Percentiles rank a stretch among this genome's conserved stretches.
Evolutionary conservation across 2,888 invertebrate species (phyloP).

Genomic region (Epinotia nisella): DNA sequence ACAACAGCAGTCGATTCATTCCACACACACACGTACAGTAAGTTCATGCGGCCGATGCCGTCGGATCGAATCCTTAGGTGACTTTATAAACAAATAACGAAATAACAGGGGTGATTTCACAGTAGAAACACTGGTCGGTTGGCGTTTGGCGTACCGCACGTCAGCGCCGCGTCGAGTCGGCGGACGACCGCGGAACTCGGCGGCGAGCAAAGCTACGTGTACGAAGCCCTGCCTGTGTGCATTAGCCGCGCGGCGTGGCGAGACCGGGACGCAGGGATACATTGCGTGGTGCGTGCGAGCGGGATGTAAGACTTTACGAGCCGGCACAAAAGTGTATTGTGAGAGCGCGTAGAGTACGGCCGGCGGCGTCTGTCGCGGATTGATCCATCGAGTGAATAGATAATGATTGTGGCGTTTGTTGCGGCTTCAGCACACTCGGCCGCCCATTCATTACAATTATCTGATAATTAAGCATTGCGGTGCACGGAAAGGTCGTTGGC

Average conservation of each 20-base stretch:
- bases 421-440: slow-evolving; percentile 58
- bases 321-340: slow-evolving; percentile 68
- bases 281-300: slow-evolving; percentile 48
- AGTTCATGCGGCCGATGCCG: slow-evolving; percentile 64
- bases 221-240: slow-evolving; percentile 55
- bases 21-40: slow-evolving; percentile 72
- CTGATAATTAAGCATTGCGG: slow-evolving; percentile 66
- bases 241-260: slow-evolving; percentile 58
- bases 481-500: slow-evolving; percentile 67
- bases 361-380: slow-evolving; percentile 62
- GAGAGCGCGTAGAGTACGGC: slow-evolving; percentile 69
- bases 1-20: slow-evolving; percentile 66
- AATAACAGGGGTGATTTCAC: slow-evolving; percentile 79
- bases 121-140: slow-evolving; percentile 71
- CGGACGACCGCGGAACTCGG: slow-evolving; percentile 79
- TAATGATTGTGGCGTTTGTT: slow-evolving; percentile 67
- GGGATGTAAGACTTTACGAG: slow-evolving; percentile 62
- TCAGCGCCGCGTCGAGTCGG: slow-evolving; percentile 82
- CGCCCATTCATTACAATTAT: slow-evolving; percentile 74
- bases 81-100: slow-evolving; percentile 73
- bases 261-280: slow-evolving; percentile 54
- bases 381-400: slow-evolving; percentile 72
- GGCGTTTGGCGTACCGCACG: slow-evolving; percentile 76
- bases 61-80: slow-evolving; percentile 66
- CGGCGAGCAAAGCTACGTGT: slow-evolving; percentile 69